Base-by-base conservation (phyloP, 1,140 invertebrate genomes). In the Saccostrea cuccullata region DNA sequence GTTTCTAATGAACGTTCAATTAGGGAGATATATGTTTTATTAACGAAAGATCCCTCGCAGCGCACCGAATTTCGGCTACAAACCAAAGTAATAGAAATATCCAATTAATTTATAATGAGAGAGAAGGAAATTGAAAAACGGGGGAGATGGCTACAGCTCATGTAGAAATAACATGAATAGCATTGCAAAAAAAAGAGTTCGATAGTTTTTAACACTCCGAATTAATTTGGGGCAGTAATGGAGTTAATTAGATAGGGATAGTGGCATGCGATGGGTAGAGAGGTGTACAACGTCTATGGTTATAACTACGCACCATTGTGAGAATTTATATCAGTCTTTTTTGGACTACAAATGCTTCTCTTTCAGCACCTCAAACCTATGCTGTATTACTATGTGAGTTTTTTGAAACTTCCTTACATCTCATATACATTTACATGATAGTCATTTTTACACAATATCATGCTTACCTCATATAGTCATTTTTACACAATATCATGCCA, bases 391-490 rank as follows among this genome's bases (percentile, higher is more conserved):
- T n/a, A n/a, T n/a, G n/a, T n/a, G n/a, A n/a, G n/a, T n/a, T n/a
- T n/a, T n/a, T n/a, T n/a, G n/a, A n/a, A n/a, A n/a, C n/a, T n/a
- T n/a, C n/a, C n/a, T n/a, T n/a, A n/a, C n/a, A n/a, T n/a, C n/a
- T n/a, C n/a, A n/a, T n/a, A n/a, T n/a, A n/a, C n/a, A n/a, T n/a
- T n/a, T n/a, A n/a, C n/a, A n/a, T n/a, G n/a, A n/a, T n/a, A 99
- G 95, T 99, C 98, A 95, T 96, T 97, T 96, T 97, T 98, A 96
- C 98, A 99, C 91, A 99, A 96, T 94, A 98, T 98, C 97, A 98
- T 98, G 91, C 96, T 97, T 96, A 99, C 98, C 97, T 98, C 94
- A 97, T 97, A 95, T 99, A 99, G 95, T 99, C 98, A 95, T 96
- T 97, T 96, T 97, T 98, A 96, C 98, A 99, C 91, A 99, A 96